Evolutionary conservation across 37 sponge, comb jelly and placozoan genomes (phyloP).

Genomic region (Beroe ovata): DNA sequence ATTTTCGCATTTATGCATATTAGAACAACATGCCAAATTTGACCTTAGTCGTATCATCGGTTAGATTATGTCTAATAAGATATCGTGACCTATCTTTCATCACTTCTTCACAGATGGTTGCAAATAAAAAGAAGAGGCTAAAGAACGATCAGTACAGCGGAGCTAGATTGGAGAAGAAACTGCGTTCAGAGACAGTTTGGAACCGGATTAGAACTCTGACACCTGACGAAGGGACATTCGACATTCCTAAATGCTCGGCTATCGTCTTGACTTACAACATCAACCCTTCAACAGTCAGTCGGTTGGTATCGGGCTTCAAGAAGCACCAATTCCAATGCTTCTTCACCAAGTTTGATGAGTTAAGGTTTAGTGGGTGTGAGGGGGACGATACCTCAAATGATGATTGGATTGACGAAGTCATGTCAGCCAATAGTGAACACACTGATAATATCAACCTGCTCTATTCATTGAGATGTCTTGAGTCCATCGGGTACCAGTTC

Average conservation of each 20-base stretch:
- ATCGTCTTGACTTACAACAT: not conserved
- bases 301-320: slow-evolving; percentile 63
- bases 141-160: not conserved
- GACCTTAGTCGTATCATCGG: no score
- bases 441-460: slow-evolving; percentile 13
- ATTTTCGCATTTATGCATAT: no score
- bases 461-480: slow-evolving; percentile 48
- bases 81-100: no score
- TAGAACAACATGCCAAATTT: no score
- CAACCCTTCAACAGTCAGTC: not conserved
- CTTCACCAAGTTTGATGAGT: slow-evolving; percentile 63
- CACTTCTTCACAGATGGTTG: slow-evolving; percentile 39
- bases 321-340: slow-evolving; percentile 64
- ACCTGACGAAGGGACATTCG: not conserved
- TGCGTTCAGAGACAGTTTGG: slow-evolving; percentile 25
- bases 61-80: no score
- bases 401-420: not conserved
- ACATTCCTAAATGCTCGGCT: slow-evolving; percentile 40
- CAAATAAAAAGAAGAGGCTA: slow-evolving; percentile 26
- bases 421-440: not conserved
- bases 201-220: slow-evolving; percentile 16
- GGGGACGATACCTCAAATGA: no score
- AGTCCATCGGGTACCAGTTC: slow-evolving; percentile 61
- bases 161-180: not conserved
- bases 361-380: not conserved